These are phyloP conservation scores for Alcedo atthis DNA, from an alignment of 2,797 vertebrate genomes.

Conservation along the genomic window DNA sequence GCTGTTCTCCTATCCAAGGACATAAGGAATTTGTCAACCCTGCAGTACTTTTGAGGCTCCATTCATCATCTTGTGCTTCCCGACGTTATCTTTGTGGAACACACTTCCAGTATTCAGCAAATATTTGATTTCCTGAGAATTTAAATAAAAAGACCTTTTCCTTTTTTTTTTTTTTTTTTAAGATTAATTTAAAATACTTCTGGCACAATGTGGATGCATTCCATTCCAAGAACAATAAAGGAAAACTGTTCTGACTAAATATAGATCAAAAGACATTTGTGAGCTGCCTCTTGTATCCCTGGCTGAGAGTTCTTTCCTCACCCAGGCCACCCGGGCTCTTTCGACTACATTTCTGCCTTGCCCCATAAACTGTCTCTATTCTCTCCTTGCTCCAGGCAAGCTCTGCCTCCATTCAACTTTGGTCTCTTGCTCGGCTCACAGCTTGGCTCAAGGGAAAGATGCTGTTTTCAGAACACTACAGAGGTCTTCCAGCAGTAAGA, in stretches of 20 bases:
- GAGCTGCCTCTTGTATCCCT: not conserved
- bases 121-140: conserved; percentile 71
- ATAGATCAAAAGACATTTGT: conserved; percentile 61
- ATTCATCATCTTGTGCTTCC: conserved; percentile 38
- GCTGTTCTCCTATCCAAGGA: not conserved
- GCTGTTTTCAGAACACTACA: not conserved
- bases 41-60: conserved; percentile 38
- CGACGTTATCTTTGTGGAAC: conserved; percentile 55
- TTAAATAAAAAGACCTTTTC: conserved; percentile 41
- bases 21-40: not conserved
- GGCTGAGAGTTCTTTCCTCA: not conserved
- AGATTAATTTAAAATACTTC: not conserved
- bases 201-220: not conserved
- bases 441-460: not conserved
- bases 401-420: not conserved
- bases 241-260: not conserved
- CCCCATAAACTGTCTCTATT: not conserved
- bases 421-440: not conserved
- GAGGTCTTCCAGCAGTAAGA: not conserved
- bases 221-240: conserved; percentile 46
- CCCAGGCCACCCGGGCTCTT: not conserved
- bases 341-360: not conserved
- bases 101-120: conserved; percentile 65
- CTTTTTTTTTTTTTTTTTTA: not conserved
- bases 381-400: not conserved